These are phyloP conservation scores for Endomychus coccineus DNA, from an alignment of 2,888 invertebrate species.

Conservation along the genomic window DNA sequence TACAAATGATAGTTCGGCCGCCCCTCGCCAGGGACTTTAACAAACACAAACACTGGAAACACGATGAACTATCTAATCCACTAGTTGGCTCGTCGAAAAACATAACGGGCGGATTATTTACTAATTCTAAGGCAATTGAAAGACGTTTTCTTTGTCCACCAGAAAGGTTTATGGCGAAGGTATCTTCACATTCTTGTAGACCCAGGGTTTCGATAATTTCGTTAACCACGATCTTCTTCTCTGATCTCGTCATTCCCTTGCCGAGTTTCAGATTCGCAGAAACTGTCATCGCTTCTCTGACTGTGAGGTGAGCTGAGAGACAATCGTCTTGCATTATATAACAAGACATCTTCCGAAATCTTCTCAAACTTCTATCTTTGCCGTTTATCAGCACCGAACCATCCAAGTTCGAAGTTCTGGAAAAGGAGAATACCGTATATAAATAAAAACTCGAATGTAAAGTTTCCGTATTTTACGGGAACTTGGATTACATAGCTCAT, in stretches of 20 bases:
- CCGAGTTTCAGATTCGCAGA: slow-evolving; percentile 90
- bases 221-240: slow-evolving; percentile 70
- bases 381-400: slow-evolving; percentile 85
- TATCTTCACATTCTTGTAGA: slow-evolving; percentile 70
- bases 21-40: slow-evolving; percentile 83
- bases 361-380: slow-evolving; percentile 74
- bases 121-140: slow-evolving; percentile 86
- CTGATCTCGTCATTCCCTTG: slow-evolving; percentile 62
- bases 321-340: slow-evolving; percentile 97
- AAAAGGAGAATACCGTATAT: slow-evolving; percentile 27
- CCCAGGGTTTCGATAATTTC: slow-evolving; percentile 70
- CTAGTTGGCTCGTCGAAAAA: slow-evolving; percentile 94
- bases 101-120: slow-evolving; percentile 95
- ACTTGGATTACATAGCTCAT: no score
- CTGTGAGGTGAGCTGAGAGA: slow-evolving; percentile 80
- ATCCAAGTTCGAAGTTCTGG: slow-evolving; percentile 73
- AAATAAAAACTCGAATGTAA: no score
- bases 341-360: slow-evolving; percentile 88
- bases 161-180: slow-evolving; percentile 72
- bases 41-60: slow-evolving; percentile 85
- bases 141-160: slow-evolving; percentile 88
- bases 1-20: slow-evolving; percentile 87
- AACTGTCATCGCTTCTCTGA: slow-evolving; percentile 87
- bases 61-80: slow-evolving; percentile 89
- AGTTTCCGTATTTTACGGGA: no score